Evolutionary conservation across 2,113 vertebrate genomes (phyloP).

Genomic region (Cervus canadensis): DNA sequence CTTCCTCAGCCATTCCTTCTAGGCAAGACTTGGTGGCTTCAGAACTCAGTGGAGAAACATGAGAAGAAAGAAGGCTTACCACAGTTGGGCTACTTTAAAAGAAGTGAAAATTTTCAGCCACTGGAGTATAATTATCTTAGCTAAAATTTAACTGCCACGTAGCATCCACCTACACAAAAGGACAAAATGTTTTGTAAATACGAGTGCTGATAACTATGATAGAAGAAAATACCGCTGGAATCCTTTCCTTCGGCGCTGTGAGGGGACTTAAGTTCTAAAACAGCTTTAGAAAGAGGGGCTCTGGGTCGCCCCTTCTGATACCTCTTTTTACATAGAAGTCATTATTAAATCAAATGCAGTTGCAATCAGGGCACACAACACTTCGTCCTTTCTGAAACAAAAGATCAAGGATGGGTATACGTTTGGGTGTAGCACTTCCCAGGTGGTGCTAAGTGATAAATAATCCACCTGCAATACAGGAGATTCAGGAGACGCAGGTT

Average conservation of each 20-base stretch:
- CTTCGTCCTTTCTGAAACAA: background rate
- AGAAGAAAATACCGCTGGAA: background rate
- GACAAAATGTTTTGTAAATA: conserved; percentile 6
- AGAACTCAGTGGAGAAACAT: background rate
- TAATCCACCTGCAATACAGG: background rate
- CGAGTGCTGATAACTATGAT: background rate
- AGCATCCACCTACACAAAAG: background rate
- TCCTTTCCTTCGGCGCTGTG: background rate
- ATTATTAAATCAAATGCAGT: background rate
- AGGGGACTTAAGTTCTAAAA: background rate
- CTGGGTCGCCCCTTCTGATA: background rate
- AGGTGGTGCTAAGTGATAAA: background rate
- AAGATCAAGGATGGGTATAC: background rate
- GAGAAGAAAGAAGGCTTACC: background rate
- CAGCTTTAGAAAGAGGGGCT: background rate
- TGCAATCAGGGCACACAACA: background rate
- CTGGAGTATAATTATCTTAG: background rate
- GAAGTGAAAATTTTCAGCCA: background rate
- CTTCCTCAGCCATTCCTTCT: background rate
- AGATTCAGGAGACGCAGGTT: background rate
- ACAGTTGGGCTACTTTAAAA: background rate
- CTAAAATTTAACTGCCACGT: background rate
- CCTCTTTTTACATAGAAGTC: background rate
- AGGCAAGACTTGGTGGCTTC: background rate
- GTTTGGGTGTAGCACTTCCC: background rate